These are phyloP conservation scores for Diarsia brunnea DNA, from an alignment of 2,888 invertebrate species.

Conservation along the genomic window DNA sequence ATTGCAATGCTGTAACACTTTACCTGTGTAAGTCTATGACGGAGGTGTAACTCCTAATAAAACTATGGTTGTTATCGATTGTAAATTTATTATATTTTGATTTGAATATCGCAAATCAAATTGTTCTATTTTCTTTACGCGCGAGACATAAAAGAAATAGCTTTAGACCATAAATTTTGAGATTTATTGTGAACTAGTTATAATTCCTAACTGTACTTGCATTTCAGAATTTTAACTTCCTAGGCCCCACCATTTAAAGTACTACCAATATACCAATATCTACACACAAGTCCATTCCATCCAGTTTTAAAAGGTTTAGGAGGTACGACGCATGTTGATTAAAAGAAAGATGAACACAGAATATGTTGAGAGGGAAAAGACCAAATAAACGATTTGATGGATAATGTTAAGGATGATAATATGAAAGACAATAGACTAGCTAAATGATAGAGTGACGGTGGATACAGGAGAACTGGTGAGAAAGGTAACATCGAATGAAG, in stretches of 20 bases:
- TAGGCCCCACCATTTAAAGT: neutral
- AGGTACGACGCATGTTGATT: neutral
- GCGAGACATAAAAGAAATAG: conserved; percentile 8
- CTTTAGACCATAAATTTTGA: neutral
- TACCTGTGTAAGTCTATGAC: neutral
- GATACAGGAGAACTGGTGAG: neutral
- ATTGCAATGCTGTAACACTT: neutral
- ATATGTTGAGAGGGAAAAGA: neutral
- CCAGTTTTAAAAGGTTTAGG: neutral
- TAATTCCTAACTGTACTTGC: no score
- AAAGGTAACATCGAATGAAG: neutral
- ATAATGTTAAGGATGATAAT: neutral
- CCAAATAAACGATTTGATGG: neutral
- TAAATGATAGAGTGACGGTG: neutral
- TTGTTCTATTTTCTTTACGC: conserved; percentile 4
- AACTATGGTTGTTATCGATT: neutral
- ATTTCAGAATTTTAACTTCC: neutral
- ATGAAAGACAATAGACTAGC: neutral
- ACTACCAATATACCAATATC: neutral
- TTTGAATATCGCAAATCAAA: conserved; percentile 11
- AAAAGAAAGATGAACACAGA: neutral
- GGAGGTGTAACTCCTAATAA: neutral
- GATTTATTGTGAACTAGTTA: neutral
- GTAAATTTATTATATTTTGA: conserved; percentile 16
- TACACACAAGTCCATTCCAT: neutral